These are phyloP conservation scores for Macroglossus sobrinus DNA, from an alignment of 2,113 vertebrate genomes.

Conservation along the genomic window DNA sequence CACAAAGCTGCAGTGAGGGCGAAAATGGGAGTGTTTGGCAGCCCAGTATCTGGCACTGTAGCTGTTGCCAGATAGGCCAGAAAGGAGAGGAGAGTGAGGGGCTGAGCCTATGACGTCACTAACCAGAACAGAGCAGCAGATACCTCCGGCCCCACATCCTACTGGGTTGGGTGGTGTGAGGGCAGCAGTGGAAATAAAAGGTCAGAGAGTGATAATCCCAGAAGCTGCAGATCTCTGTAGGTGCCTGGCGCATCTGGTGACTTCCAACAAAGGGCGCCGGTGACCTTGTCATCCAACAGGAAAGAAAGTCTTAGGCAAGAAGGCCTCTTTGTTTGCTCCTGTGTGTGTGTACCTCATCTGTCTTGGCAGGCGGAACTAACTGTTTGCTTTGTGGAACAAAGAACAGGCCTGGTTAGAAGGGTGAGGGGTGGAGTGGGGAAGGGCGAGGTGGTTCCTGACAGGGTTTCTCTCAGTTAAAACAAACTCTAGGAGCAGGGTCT, in stretches of 20 bases:
- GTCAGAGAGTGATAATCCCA: neutral
- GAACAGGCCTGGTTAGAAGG: slow-evolving; percentile 47
- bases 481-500: neutral
- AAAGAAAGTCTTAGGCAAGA: slow-evolving; percentile 31
- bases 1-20: neutral
- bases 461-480: neutral
- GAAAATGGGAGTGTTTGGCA: accelerated
- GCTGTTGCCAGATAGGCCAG: neutral
- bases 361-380: slow-evolving; percentile 24
- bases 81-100: neutral
- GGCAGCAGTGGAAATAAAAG: neutral
- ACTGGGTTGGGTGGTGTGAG: accelerated
- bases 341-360: neutral
- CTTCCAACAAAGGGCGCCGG: slow-evolving; percentile 3
- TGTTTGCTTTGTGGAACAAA: slow-evolving; percentile 68
- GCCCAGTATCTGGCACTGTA: accelerated
- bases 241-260: neutral
- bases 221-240: neutral
- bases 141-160: accelerated
- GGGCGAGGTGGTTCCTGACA: neutral
- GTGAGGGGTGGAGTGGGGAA: neutral
- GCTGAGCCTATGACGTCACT: neutral
- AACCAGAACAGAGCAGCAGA: neutral
- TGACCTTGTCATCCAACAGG: slow-evolving; percentile 3
- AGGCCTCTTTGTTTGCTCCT: slow-evolving; percentile 44